Evolutionary conservation across 2,888 invertebrate species (phyloP).

Genomic region (Conus canariensis): DNA sequence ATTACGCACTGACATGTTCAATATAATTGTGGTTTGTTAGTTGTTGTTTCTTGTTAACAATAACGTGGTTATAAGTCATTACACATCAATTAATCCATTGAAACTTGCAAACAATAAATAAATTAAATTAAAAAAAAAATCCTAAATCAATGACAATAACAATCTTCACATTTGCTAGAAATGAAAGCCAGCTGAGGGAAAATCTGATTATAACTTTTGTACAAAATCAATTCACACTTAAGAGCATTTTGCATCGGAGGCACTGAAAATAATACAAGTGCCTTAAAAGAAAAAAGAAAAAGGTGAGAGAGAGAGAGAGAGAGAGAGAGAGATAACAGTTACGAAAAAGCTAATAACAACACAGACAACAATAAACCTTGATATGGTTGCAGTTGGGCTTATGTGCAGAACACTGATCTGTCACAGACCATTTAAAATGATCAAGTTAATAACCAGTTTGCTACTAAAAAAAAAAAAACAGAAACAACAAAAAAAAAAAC

Average conservation of each 20-base stretch:
- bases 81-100: background rate
- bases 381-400: background rate
- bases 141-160: no score
- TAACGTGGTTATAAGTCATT: conserved; percentile 4
- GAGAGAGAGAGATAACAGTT: background rate
- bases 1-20: background rate
- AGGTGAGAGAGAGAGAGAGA: background rate
- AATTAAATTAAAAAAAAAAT: background rate
- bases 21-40: background rate
- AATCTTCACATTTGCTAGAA: no score
- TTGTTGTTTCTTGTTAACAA: background rate
- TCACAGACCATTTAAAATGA: background rate
- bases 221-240: conserved; percentile 7
- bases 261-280: conserved; percentile 5
- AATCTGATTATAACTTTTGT: background rate
- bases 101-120: background rate
- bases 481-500: no score
- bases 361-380: background rate
- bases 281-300: background rate
- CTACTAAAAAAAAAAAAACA: background rate
- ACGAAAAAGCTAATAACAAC: background rate
- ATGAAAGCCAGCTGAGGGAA: background rate
- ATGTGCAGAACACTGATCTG: background rate
- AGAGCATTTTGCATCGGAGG: conserved; percentile 11
- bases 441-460: background rate